Conservation (phyloP, 2,888 invertebrate genomes). For the Spilarctia lutea region DNA sequence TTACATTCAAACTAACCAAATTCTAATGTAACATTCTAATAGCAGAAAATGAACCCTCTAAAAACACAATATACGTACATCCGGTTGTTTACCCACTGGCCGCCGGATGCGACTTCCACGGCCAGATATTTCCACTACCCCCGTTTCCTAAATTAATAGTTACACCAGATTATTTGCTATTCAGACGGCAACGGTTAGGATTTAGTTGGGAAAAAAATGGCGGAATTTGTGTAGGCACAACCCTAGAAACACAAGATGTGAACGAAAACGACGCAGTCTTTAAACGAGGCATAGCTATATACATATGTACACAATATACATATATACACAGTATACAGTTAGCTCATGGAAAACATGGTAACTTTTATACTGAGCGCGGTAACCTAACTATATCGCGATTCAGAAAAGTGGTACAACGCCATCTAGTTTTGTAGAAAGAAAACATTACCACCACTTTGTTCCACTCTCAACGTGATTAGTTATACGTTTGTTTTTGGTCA, state of each 20-base stretch:
- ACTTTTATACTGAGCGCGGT: no score
- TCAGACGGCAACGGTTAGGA: slow-evolving; percentile 6
- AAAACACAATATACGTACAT: slow-evolving; percentile 26
- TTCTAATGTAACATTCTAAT: slow-evolving; percentile 1
- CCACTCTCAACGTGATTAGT: no score
- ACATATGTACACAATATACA: no score
- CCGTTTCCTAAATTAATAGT: slow-evolving; percentile 45
- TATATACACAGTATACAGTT: no score
- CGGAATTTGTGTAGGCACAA: neutral
- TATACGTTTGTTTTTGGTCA: no score
- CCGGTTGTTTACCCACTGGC: slow-evolving; percentile 41
- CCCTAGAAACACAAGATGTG: neutral
- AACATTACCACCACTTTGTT: no score
- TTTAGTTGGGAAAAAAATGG: slow-evolving; percentile 8
- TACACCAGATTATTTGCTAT: slow-evolving; percentile 28
- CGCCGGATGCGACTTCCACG: slow-evolving; percentile 31
- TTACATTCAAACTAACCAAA: neutral
- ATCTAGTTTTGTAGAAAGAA: no score
- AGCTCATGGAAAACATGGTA: no score
- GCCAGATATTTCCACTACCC: slow-evolving; percentile 34
- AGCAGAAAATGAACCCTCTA: slow-evolving; percentile 20
- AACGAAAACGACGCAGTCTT: neutral
- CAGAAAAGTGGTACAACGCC: no score
- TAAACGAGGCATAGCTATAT: no score
- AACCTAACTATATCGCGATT: no score